Base-by-base conservation (phyloP, 1,140 invertebrate species). In the Drosophila rhopaloa region DNA sequence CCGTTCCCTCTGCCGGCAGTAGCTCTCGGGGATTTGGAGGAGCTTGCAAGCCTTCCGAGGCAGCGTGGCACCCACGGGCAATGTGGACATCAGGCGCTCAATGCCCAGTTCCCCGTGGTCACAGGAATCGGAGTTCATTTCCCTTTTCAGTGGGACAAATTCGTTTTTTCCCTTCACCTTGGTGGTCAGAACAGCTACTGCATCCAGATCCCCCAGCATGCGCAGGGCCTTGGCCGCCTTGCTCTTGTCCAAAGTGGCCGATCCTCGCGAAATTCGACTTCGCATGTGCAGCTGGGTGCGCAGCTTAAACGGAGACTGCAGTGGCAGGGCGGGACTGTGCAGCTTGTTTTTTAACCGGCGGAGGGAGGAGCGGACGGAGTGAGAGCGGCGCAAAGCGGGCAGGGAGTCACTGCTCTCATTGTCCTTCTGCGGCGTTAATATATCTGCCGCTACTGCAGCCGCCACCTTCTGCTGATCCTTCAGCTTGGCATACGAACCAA, bases 341-440 rank as follows among this genome's bases (percentile, higher is more conserved):
- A 91, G 76, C 54, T 91, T 91, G 51, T 73, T 88, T 61, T 91
- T 91, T 8, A 96, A 94, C 66, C 96, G 91, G 72, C 95, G 94
- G 47, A 96, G 92, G 38, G 96, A 96, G 40, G 95, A 95, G 60
- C 96, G 94, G 75, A 96, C 95, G 38, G 95, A 96, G 76, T 95
- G 94, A 66, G 95, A 95, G 72, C 95, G 94, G 40, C 95, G 94
- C 67, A 95, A 91, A 27, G 79, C 92, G 16, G 90, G 93, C 65
- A 84, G 32, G 1, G 77, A 65, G 46, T 88, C 80, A 2, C 14
- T 76, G 41, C 56, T 40, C 13, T 73, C 75, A 40, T n/a, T 13
- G 16, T 66, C 70, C 41, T 68, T 58, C 8, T 57, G 29, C 16
- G 65, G 60, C 73, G 91, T 93, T 54, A 92, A 91, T 46, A 32